A percentile compares a stretch with the other conserved stretches of the same genome.
Conservation (phyloP, 2,888 invertebrate species). For the Zaprionus bogoriensis region DNA sequence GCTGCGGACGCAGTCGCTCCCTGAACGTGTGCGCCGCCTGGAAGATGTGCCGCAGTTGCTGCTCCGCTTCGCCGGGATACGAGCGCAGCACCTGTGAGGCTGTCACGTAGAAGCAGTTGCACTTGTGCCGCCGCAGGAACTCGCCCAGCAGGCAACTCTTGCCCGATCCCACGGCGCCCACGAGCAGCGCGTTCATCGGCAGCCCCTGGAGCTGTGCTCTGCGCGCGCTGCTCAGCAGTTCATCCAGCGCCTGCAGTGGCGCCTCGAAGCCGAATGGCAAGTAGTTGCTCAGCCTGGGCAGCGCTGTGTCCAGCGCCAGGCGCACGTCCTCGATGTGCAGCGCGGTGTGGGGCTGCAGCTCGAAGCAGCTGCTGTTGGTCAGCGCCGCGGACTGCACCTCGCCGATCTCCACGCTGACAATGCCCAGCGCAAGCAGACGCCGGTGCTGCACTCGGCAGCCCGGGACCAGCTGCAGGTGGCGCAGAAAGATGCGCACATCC, state of each 20-base stretch:
- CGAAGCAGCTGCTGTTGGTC: conserved; percentile 36
- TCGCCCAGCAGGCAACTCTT: conserved; percentile 84
- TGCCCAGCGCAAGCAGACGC: conserved; percentile 51
- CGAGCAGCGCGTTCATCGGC: conserved; percentile 70
- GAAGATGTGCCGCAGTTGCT: conserved; percentile 83
- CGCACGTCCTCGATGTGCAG: conserved; percentile 65
- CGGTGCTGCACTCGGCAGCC: conserved; percentile 51
- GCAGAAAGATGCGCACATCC: conserved; percentile 41
- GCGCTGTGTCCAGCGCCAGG: conserved; percentile 17
- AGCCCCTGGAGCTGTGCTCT: conserved; percentile 19
- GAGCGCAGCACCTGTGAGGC: conserved; percentile 83
- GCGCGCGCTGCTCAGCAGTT: conserved; percentile 46
- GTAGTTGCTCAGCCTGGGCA: conserved; percentile 8
- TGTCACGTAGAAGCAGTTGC: conserved; percentile 83
- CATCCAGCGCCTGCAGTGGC: conserved; percentile 63
- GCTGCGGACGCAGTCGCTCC: conserved; percentile 70
- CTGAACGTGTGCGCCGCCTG: conserved; percentile 79
- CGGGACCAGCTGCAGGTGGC: conserved; percentile 36
- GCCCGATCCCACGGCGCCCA: conserved; percentile 85
- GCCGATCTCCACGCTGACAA: conserved; percentile 57
- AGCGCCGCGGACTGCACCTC: conserved; percentile 14
- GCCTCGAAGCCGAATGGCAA: conserved; percentile 63
- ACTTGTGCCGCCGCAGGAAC: conserved; percentile 82
- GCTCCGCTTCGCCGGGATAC: conserved; percentile 84
- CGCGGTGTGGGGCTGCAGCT: conserved; percentile 43